Conservation (phyloP, 1,140 invertebrate genomes). For the Zaprionus inermis region DNA sequence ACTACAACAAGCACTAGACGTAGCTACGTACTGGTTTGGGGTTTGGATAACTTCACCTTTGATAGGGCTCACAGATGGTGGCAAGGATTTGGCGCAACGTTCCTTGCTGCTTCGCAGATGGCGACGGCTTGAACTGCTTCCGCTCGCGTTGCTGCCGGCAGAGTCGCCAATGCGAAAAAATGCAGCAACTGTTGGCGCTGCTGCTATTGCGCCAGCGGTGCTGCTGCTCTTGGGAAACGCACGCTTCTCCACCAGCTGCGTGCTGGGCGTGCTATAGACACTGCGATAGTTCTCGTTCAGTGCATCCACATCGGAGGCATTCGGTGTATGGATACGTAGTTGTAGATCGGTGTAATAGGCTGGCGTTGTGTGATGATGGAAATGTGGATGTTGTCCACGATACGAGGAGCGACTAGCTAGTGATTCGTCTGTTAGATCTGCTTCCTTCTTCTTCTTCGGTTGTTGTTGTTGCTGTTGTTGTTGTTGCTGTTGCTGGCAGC, state of each 20-base stretch:
- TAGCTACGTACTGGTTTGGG: conserved; percentile 35
- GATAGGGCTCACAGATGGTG: conserved; percentile 70
- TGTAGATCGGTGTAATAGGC: conserved; percentile 80
- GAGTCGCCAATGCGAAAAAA: conserved; percentile 80
- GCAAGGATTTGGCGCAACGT: conserved; percentile 71
- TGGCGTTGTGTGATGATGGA: conserved; percentile 77
- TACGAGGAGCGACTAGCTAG: conserved; percentile 38
- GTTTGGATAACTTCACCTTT: conserved; percentile 66
- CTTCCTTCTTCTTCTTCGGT: neutral
- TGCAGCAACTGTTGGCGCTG: conserved; percentile 41
- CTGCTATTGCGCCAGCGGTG: conserved; percentile 39
- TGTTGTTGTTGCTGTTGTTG: conserved; percentile 41
- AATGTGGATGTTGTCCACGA: conserved; percentile 79
- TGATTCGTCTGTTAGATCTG: conserved; percentile 49
- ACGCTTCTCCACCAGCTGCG: conserved; percentile 70
- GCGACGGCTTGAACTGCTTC: conserved; percentile 41
- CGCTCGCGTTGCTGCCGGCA: conserved; percentile 38
- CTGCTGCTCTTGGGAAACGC: conserved; percentile 70
- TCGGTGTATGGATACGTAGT: conserved; percentile 74
- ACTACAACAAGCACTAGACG: conserved; percentile 39
- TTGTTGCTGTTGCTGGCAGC: conserved; percentile 73
- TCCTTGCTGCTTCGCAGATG: conserved; percentile 60
- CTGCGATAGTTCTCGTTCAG: conserved; percentile 80
- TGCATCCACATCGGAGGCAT: conserved; percentile 67
- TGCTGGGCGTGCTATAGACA: conserved; percentile 75